These are phyloP conservation scores for Zaprionus inermis DNA, from an alignment of 1,140 invertebrate genomes.

Conservation along the genomic window DNA sequence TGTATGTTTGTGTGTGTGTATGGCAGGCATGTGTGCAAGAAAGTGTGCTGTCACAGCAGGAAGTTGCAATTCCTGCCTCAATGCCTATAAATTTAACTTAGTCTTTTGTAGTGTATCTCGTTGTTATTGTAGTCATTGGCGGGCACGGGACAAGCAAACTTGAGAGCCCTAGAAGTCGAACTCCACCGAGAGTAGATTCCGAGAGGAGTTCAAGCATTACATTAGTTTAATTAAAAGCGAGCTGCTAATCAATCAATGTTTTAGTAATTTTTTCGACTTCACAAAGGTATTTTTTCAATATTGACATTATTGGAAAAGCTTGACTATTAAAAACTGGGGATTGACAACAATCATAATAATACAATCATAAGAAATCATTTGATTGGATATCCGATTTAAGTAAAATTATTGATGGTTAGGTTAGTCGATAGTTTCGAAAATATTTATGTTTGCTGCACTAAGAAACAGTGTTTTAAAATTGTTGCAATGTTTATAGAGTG, in stretches of 20 bases:
- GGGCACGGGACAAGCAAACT: not conserved
- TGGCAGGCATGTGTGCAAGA: constrained; percentile 8
- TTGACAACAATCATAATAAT: too few species aligned
- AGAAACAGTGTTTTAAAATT: too few species aligned
- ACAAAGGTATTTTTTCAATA: too few species aligned
- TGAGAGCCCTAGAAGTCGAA: not conserved
- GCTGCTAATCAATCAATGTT: not conserved
- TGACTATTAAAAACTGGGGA: too few species aligned
- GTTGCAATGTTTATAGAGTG: too few species aligned
- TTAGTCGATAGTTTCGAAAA: too few species aligned
- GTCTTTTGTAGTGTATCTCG: constrained; percentile 60
- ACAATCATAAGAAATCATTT: too few species aligned
- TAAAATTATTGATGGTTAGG: too few species aligned
- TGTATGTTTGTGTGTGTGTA: not conserved
- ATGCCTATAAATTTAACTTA: constrained; percentile 80
- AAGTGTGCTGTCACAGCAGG: constrained; percentile 50
- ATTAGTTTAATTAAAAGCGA: constrained; percentile 14
- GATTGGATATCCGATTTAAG: too few species aligned
- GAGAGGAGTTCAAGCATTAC: not conserved
- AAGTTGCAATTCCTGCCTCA: constrained; percentile 77
- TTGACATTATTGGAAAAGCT: too few species aligned
- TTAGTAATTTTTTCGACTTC: not conserved
- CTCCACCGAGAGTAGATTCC: not conserved
- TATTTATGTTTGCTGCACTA: too few species aligned
- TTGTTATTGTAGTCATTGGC: constrained; percentile 52